Base-by-base conservation (phyloP, 2,797 vertebrate genomes). In the Macropodus opercularis region DNA sequence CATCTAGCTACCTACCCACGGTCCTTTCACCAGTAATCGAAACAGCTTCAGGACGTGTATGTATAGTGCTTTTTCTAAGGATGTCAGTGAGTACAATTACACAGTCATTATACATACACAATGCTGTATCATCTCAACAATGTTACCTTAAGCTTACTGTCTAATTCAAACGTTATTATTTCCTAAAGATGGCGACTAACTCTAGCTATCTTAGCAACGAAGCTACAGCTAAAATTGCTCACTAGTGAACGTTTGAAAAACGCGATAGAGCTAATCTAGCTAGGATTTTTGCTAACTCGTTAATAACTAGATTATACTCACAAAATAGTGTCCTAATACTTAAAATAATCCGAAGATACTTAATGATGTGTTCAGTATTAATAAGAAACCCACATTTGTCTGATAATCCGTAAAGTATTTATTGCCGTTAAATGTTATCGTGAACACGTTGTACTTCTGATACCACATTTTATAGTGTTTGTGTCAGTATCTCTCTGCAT, bases 141-240 rank as follows among this genome's bases (percentile, higher is more conserved):
- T 10, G 8, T 18, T n/a, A 5, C 14, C 18, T 0, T 5, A 22
- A 3, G 5, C 44, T 34, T 15, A 18, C n/a, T 44, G 14, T 41
- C 57, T 1, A 39, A 18, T 69, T 43, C 44, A 50, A 10, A 42
- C 41, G 26, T 57, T 1, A 3, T 35, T 24, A 50, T 60, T 64
- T 79, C 42, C 29, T 44, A 76, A 91, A 91, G 70, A 90, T 91
- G 89, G 89, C 90, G 88, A 68, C 26, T 72, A 67, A 44, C 61
- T 12, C 53, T 10, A 19, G 44, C 43, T 79, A 77, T 83, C 70
- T 59, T 75, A 64, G 78, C 75, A 0, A 43, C 46, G 18, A 10
- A 59, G 74, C 66, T 70, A 41, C 38, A 0, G 41, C 49, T 53
- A 27, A 52, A 24, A 46, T 24, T 32, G 19, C 38, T 40, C 8